A percentile compares a stretch with the other conserved stretches of the same genome.
These are phyloP conservation scores for Heliconius hermathena DNA, from an alignment of 1,140 invertebrate species.

Conservation along the genomic window DNA sequence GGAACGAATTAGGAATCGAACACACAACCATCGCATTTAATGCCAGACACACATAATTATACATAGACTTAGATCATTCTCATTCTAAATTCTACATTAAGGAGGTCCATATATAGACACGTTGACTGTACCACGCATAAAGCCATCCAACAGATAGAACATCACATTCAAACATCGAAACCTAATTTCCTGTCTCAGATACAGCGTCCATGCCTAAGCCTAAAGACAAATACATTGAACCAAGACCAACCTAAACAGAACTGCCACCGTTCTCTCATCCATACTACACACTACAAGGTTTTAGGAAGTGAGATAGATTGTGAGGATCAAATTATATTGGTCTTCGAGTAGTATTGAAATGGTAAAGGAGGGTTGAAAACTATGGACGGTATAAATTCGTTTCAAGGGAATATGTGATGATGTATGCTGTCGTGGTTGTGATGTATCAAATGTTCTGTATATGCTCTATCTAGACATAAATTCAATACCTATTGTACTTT, in stretches of 20 bases:
- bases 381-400: constrained; percentile 42
- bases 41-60: too few species aligned
- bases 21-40: background rate
- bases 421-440: constrained; percentile 4
- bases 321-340: constrained; percentile 44
- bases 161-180: constrained; percentile 71
- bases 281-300: constrained; percentile 17
- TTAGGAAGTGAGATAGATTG: constrained; percentile 42
- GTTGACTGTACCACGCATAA: constrained; percentile 43
- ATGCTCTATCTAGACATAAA: background rate
- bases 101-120: background rate
- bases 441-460: background rate
- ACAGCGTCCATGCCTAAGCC: constrained; percentile 62
- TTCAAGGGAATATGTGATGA: constrained; percentile 30
- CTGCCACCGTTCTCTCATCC: constrained; percentile 41
- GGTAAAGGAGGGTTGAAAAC: constrained; percentile 48
- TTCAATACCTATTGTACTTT: background rate
- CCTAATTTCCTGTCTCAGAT: constrained; percentile 80
- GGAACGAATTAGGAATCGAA: background rate
- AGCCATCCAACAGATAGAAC: constrained; percentile 50
- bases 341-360: constrained; percentile 36
- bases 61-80: background rate
- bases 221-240: constrained; percentile 72
- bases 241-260: constrained; percentile 50
- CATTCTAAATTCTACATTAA: background rate